Conservation (phyloP, 2,113 vertebrate genomes). For the Zonotrichia leucophrys region DNA sequence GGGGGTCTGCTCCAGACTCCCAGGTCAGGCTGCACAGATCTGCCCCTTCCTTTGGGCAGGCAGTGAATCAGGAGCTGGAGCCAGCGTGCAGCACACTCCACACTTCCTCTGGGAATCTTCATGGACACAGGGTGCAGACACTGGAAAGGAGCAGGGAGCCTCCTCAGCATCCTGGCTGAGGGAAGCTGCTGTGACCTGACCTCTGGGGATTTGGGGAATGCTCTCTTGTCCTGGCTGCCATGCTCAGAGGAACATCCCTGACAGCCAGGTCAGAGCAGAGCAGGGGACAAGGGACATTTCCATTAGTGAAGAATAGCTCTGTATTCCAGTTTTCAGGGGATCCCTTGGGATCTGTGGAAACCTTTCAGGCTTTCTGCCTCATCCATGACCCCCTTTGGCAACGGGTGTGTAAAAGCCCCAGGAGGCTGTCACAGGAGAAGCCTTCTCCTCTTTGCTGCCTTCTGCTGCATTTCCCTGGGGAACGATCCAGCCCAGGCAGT, state of each 20-base stretch:
- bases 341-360: background rate
- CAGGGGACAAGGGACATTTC: background rate
- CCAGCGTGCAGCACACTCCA: accelerated
- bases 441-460: background rate
- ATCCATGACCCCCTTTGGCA: background rate
- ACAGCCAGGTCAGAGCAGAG: background rate
- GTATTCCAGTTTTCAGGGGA: background rate
- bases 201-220: background rate
- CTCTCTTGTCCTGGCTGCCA: background rate
- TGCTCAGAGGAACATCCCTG: background rate
- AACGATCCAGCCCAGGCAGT: background rate
- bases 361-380: background rate
- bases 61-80: background rate
- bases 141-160: background rate
- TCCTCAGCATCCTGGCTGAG: background rate
- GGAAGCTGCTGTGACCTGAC: background rate
- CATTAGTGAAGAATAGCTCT: background rate
- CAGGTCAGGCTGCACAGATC: background rate
- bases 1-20: background rate
- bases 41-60: background rate
- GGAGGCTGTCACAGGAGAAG: background rate
- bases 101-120: accelerated
- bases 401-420: background rate
- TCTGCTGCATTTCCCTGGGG: background rate
- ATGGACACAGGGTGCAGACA: accelerated